Evolutionary conservation across 2,888 invertebrate genomes (phyloP).

Genomic region (Unio pictorum): DNA sequence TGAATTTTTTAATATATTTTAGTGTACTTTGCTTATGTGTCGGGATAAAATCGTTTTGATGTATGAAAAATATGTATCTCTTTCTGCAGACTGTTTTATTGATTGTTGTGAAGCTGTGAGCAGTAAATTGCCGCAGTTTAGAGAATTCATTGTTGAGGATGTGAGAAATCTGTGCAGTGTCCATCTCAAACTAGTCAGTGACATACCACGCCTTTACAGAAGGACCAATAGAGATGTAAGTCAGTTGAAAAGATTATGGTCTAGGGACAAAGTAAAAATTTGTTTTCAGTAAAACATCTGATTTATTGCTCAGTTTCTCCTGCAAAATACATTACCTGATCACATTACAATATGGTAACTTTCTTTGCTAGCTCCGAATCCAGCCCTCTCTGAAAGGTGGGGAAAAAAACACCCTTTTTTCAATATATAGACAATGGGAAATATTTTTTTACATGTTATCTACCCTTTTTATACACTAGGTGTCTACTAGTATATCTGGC

Average conservation of each 20-base stretch:
- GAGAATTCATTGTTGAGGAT: slow-evolving; percentile 59
- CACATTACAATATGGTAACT: no score
- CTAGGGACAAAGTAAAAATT: neutral
- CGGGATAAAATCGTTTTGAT: neutral
- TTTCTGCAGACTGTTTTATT: slow-evolving; percentile 36
- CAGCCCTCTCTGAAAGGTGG: no score
- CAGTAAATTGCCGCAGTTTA: slow-evolving; percentile 53
- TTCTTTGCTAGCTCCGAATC: no score
- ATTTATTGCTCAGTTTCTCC: no score
- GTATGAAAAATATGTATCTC: neutral
- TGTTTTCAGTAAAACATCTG: neutral
- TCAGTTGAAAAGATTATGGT: no score
- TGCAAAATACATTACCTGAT: no score
- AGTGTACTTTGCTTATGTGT: neutral
- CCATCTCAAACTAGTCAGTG: slow-evolving; percentile 79
- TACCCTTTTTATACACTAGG: no score
- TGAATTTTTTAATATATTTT: no score
- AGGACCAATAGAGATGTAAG: slow-evolving; percentile 87
- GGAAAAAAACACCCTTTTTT: no score
- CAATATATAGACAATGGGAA: no score
- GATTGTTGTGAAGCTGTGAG: slow-evolving; percentile 43
- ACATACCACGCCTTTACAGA: slow-evolving; percentile 92
- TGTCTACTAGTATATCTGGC: no score
- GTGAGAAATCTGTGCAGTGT: slow-evolving; percentile 62
- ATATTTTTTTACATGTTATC: no score